Base-by-base conservation (phyloP, 2,888 invertebrate genomes). In the Campoletis raptor region DNA sequence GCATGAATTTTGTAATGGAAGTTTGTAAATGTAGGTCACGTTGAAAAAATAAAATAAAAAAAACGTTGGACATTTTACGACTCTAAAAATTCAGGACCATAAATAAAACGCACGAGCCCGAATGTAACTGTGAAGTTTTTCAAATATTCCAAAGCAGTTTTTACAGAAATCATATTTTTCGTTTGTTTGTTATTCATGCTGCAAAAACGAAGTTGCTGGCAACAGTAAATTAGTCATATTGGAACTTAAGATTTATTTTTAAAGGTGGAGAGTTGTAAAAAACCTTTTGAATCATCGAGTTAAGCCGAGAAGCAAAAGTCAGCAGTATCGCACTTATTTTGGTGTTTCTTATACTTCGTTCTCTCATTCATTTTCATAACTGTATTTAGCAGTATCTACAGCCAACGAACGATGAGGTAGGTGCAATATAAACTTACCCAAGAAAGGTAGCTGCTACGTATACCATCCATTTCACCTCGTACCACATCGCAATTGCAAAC, bases 391-490 rank as follows among this genome's bases (percentile, higher is more conserved):
- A 52, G 40, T 52, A 21, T 73, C 21, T 70, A 66, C 42, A 48
- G 24, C 15, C 36, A n/a, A 54, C 42, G 66, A 85, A 64, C 48
- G 21, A 37, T 54, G 24, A 37, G n/a, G n/a, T 52, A 37, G 72
- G n/a, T 37, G 73, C 37, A 52, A 73, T 54, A 74, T 74, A 80
- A 67, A 82, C 88, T 89, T 89, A 94, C 93, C 93, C 93, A 9
- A 93, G 85, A 81, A 93, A 91, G 36, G 88, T 87, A 1, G 92
- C 88, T 9, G 92, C 82, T 10, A 89, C 85, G 73, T 93, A 93
- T 12, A 93, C 92, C 90, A 92, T 90, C 92, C 91, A 92, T 81
- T 92, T 92, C 1, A 90, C 86, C 86, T 91, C 91, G 30, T 88
- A 67, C 82, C 84, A 90, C 72, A 90, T 89, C 30, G 91, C 89